Conservation (phyloP, 2,113 vertebrate genomes). For the Neoarius graeffei region DNA sequence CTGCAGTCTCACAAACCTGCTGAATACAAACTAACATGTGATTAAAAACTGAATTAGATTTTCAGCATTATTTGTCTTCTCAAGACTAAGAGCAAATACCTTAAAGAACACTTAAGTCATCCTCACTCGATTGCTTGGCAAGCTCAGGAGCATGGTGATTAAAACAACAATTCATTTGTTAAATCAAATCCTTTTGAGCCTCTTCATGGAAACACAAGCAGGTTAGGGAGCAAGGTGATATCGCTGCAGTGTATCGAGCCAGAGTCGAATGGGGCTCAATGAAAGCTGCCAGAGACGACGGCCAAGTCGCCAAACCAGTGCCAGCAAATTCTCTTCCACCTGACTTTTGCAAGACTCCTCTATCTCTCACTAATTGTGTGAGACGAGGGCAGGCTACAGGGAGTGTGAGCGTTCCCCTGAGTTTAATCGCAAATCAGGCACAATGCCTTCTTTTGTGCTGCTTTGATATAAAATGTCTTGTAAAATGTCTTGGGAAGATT, state of each 20-base stretch:
- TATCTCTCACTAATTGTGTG: constrained; percentile 72
- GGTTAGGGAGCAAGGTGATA: constrained; percentile 66
- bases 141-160: background rate
- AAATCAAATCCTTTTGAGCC: constrained; percentile 57
- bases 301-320: constrained; percentile 65
- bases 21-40: background rate
- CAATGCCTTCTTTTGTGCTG: constrained; percentile 44
- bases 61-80: background rate
- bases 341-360: constrained; percentile 67
- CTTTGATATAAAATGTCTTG: constrained; percentile 27
- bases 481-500: constrained; percentile 30
- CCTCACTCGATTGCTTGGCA: constrained; percentile 28
- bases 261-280: constrained; percentile 51
- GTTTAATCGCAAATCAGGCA: constrained; percentile 25
- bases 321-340: constrained; percentile 65
- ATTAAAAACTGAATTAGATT: background rate
- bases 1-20: background rate
- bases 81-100: background rate
- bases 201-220: constrained; percentile 62
- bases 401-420: constrained; percentile 38
- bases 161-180: constrained; percentile 66
- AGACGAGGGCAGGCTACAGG: constrained; percentile 63
- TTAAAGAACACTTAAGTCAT: background rate
- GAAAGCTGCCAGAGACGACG: constrained; percentile 62
- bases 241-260: constrained; percentile 45